Base-by-base conservation (phyloP, 2,888 invertebrate species). In the Drosophila leonis region DNA sequence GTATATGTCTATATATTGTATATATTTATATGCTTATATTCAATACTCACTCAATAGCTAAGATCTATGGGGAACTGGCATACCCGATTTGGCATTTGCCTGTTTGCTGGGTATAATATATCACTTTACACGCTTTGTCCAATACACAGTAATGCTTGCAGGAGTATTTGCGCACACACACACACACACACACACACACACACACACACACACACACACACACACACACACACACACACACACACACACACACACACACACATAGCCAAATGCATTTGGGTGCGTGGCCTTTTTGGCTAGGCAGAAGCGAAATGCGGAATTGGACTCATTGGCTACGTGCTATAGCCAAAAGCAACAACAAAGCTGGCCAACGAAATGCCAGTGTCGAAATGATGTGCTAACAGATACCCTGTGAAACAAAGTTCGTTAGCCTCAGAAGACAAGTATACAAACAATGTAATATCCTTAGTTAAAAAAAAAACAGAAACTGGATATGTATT, bases 271-370 rank as follows among this genome's bases (percentile, higher is more conserved):
- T 82, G 87, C 72, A 86, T 69, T 78, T 78, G 41, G 52, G 52
- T 64, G 70, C 75, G 78, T 76, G 69, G 62, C 51, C 49, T 46
- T 44, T 55, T 69, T 64, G 73, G 64, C 33, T 44, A 51, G 44
- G 44, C 57, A 37, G 63, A 51, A 66, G 59, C 48, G 31, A 57
- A 74, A 65, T 64, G 51, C 75, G 65, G 79, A 75, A 64, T 78
- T 55, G 65, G 63, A 75, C 61, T 71, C 61, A 62, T 72, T 75
- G 65, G 55, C 72, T 88, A 88, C 83, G 88, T 83, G 86, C 82
- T 65, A 63, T 80, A 69, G 82, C 41, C 57, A 51, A 48, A 42
- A 55, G 41, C 49, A 52, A 49, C 35, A 71, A 56, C 63, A 52
- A 51, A 55, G 33, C 61, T 56, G 49, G 31, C 4, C 31, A 35